Evolutionary conservation across 2,797 vertebrate species (phyloP).

Genomic region (Sebastes vulpes): DNA sequence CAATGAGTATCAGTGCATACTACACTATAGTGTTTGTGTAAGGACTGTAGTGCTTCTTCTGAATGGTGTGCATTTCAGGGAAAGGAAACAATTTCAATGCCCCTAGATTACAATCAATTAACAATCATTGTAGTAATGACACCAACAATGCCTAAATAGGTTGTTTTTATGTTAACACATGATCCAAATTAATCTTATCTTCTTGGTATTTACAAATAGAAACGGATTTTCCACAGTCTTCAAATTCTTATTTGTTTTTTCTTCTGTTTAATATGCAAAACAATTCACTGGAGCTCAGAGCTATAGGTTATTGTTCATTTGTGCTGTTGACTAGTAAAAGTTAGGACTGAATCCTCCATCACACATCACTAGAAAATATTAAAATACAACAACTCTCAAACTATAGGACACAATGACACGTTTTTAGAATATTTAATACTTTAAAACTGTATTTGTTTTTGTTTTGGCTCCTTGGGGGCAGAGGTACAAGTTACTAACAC

Average conservation of each 20-base stretch:
- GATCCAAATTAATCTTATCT: constrained; percentile 23
- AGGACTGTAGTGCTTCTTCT: not conserved
- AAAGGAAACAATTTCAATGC: not conserved
- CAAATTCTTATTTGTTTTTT: not conserved
- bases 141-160: constrained; percentile 5
- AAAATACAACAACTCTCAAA: not conserved
- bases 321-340: not conserved
- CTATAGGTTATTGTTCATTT: not conserved
- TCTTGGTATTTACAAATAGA: not conserved
- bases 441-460: not conserved
- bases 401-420: not conserved
- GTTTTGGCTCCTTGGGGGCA: not conserved
- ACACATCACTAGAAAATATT: not conserved
- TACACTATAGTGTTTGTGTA: not conserved
- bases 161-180: not conserved
- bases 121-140: not conserved
- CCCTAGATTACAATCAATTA: not conserved
- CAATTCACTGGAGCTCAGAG: not conserved
- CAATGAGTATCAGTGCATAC: not conserved
- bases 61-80: not conserved
- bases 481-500: too few relatives aligned
- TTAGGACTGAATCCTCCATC: not conserved
- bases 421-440: not conserved
- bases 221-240: not conserved
- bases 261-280: not conserved